phyloP scores from a whole-genome alignment of 2,797 vertebrate genomes.

The Lycodopsis pacificus region DNA sequence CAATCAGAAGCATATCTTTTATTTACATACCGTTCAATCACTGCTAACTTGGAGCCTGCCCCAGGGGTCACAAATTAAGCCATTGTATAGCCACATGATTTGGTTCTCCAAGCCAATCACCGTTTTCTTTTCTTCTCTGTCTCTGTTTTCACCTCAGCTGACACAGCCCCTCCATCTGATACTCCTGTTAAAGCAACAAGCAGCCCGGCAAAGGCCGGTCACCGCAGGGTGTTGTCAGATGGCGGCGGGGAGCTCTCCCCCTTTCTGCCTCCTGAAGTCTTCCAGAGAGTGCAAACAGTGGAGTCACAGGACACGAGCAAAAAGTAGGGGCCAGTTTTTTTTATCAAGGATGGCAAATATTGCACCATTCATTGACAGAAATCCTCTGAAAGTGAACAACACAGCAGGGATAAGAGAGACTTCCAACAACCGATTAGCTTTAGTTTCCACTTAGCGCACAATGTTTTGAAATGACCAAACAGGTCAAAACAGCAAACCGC shows the following conservation, averaged over 20 bases:
- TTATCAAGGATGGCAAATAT: slow-evolving; percentile 3
- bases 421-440: neutral
- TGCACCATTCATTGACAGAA: slow-evolving; percentile 7
- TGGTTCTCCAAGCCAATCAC: slow-evolving; percentile 10
- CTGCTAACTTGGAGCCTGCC: slow-evolving; percentile 1
- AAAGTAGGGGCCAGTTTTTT: slow-evolving; percentile 70
- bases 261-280: slow-evolving; percentile 92
- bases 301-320: slow-evolving; percentile 83
- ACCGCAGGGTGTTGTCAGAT: slow-evolving; percentile 85
- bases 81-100: slow-evolving; percentile 24
- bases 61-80: slow-evolving; percentile 15
- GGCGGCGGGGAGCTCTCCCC: slow-evolving; percentile 83
- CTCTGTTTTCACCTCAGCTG: slow-evolving; percentile 2
- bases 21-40: neutral
- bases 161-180: slow-evolving; percentile 41
- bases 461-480: neutral
- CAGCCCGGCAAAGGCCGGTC: slow-evolving; percentile 68
- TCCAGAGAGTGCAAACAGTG: slow-evolving; percentile 89
- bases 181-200: slow-evolving; percentile 18
- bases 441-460: neutral
- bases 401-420: slow-evolving; percentile 5
- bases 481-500: slow-evolving; percentile 1
- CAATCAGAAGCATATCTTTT: slow-evolving; percentile 4
- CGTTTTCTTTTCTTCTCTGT: neutral
- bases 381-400: neutral